phyloP scores from a whole-genome alignment of 23 tunicate genomes.

The Aplidium turbinatum region DNA sequence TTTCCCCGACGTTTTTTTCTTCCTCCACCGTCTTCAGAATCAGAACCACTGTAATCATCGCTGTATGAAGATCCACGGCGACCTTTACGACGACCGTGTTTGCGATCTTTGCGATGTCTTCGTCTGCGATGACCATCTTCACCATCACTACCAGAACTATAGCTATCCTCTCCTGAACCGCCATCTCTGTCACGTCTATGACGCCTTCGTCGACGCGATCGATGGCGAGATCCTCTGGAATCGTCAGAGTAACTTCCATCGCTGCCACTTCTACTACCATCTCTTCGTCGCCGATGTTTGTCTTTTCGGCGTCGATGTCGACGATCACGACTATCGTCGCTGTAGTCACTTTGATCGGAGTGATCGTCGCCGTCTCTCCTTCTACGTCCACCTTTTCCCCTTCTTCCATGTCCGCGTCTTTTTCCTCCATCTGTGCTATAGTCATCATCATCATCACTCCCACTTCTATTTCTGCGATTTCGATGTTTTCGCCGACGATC shows the following conservation, averaged over 20 bases:
- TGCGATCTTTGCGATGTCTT: slow-evolving; percentile 40
- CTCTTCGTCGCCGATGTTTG: slow-evolving; percentile 31
- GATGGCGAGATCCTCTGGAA: slow-evolving; percentile 20
- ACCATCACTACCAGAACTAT: slow-evolving; percentile 28
- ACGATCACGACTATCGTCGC: slow-evolving; percentile 32
- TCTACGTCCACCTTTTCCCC: slow-evolving; percentile 5
- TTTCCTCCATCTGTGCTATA: slow-evolving; percentile 26
- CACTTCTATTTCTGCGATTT: slow-evolving; percentile 4
- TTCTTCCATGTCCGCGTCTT: slow-evolving; percentile 16
- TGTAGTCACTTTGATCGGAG: slow-evolving; percentile 13
- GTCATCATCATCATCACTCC: slow-evolving; percentile 34
- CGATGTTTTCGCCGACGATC: slow-evolving; percentile 49
- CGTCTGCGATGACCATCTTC: slow-evolving; percentile 29
- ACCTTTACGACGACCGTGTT: slow-evolving; percentile 23
- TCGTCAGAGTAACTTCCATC: slow-evolving; percentile 17
- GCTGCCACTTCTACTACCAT: slow-evolving; percentile 31
- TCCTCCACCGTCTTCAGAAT: slow-evolving; percentile 35
- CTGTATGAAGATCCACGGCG: slow-evolving; percentile 44
- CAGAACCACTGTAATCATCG: slow-evolving; percentile 39
- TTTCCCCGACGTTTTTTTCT: slow-evolving; percentile 23
- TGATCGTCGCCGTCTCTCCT: slow-evolving; percentile 15
- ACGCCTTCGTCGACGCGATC: slow-evolving; percentile 18
- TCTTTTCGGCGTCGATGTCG: slow-evolving; percentile 33
- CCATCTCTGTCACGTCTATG: slow-evolving; percentile 29
- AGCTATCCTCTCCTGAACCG: background rate